Evolutionary conservation across 2,797 vertebrate species (phyloP), one percentile per base, ranked within the genome.

Genomic region (Buceros bicornis): DNA sequence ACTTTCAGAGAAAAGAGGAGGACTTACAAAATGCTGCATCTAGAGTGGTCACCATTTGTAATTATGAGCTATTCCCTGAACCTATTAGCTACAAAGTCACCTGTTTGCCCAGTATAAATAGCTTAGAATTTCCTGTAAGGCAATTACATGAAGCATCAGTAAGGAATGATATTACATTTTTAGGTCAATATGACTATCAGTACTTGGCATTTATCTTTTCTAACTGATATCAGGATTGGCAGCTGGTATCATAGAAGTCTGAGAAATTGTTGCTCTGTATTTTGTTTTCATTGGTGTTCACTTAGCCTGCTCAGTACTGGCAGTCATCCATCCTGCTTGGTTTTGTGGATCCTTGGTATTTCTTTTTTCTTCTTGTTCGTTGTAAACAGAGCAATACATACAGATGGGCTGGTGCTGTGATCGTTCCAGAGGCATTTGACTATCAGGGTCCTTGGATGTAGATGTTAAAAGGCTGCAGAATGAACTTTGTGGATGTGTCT

Each of bases 21-120:
- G 31, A 78, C 50, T 66, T 42, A 18, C 28, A 82, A 95, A 94
- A 76, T 50, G 56, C 20, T 37, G 33, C 6, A 42, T 62, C 54
- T 92, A 48, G 28, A 87, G 67, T 70, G 89, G 82, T 60, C 73
- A 88, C 72, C 85, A 67, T 92, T 95, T 96, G 73, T 91, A 96
- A 94, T 90, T 91, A 65, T 79, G 90, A 95, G n/a, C 81, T 91
- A 87, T 94, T 93, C 81, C 47, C 70, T 91, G 61, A 87, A 71
- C 87, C 82, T 91, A 20, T 93, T 95, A 94, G 79, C 81, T 86
- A 72, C 64, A 89, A 96, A 94, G 35, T 51, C 77, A 97, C 93
- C 85, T 95, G 93, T 85, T 96, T 95, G 90, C 61, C 67, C 60
- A 53, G n/a, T 95, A 90, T 91, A 96, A 97, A 95, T 95, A 97